Evolutionary conservation across 2,888 invertebrate species (phyloP).

Genomic region (Gasteruption jaculator): DNA sequence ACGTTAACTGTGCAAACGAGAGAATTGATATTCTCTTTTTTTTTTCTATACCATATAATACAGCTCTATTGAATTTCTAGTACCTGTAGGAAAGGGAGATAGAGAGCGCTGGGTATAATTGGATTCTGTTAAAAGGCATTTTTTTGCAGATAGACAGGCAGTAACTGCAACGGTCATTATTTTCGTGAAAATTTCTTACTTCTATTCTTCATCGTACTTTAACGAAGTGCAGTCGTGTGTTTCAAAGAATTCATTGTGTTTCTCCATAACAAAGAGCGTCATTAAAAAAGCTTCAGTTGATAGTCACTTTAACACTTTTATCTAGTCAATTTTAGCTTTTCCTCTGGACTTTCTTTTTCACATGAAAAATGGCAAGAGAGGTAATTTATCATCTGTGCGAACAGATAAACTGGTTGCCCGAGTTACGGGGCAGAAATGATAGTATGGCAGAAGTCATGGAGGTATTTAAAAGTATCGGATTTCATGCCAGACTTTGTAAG

Average conservation of each 20-base stretch:
- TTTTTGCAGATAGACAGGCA: conserved; percentile 15
- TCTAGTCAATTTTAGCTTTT: too few species aligned
- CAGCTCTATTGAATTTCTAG: conserved; percentile 26
- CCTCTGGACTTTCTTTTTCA: too few species aligned
- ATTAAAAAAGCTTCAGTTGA: conserved; percentile 18
- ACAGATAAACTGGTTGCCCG: too few species aligned
- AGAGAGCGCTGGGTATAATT: conserved; percentile 31
- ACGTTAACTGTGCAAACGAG: conserved; percentile 30
- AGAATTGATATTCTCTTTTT: conserved; percentile 34
- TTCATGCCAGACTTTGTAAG: too few species aligned
- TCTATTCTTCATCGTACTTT: conserved; percentile 28
- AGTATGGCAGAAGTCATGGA: too few species aligned
- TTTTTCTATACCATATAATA: conserved; percentile 34
- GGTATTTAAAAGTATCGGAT: too few species aligned
- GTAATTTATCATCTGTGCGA: too few species aligned
- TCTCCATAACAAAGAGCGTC: conserved; percentile 21
- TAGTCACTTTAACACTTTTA: too few species aligned
- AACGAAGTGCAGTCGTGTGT: conserved; percentile 23
- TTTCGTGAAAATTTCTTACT: conserved; percentile 26
- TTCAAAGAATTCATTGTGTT: conserved; percentile 24
- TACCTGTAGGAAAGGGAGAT: conserved; percentile 13
- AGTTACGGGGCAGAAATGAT: too few species aligned
- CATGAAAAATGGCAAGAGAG: too few species aligned
- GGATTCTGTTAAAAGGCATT: conserved; percentile 26
- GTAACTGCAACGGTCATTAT: conserved; percentile 30